Evolutionary conservation across 1,140 invertebrate species (phyloP).

Genomic region (Watersipora subatra): DNA sequence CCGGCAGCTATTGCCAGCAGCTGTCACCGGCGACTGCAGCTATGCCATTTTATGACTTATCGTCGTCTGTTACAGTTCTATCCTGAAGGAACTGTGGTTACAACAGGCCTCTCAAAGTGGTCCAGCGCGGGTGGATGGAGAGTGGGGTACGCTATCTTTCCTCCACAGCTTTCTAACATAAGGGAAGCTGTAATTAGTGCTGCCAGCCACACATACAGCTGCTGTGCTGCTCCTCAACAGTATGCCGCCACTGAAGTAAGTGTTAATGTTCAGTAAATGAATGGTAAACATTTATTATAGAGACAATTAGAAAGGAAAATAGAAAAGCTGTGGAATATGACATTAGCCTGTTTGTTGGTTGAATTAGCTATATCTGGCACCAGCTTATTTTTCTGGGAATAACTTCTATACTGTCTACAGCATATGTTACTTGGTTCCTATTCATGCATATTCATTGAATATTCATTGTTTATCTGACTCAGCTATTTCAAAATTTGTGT

Average conservation of each 20-base stretch:
- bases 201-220: conserved; percentile 32
- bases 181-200: conserved; percentile 22
- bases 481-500: neutral
- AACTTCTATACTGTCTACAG: too few relatives aligned
- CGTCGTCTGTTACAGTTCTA: conserved; percentile 23
- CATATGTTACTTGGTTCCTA: neutral
- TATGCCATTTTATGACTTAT: too few relatives aligned
- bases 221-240: conserved; percentile 31
- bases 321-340: too few relatives aligned
- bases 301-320: neutral
- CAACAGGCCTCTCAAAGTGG: conserved; percentile 36
- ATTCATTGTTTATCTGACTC: too few relatives aligned
- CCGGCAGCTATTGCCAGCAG: too few relatives aligned
- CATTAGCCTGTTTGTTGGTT: too few relatives aligned
- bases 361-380: too few relatives aligned
- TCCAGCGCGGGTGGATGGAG: conserved; percentile 36
- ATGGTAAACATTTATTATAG: conserved; percentile 15
- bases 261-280: conserved; percentile 13
- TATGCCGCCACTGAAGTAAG: conserved; percentile 25
- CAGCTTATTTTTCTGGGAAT: too few relatives aligned
- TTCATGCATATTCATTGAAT: neutral
- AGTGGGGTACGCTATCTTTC: conserved; percentile 35
- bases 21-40: too few relatives aligned
- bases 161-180: conserved; percentile 19
- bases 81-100: conserved; percentile 35